Base-by-base conservation (phyloP, 2,888 invertebrate genomes). In the Colletes collaris region DNA sequence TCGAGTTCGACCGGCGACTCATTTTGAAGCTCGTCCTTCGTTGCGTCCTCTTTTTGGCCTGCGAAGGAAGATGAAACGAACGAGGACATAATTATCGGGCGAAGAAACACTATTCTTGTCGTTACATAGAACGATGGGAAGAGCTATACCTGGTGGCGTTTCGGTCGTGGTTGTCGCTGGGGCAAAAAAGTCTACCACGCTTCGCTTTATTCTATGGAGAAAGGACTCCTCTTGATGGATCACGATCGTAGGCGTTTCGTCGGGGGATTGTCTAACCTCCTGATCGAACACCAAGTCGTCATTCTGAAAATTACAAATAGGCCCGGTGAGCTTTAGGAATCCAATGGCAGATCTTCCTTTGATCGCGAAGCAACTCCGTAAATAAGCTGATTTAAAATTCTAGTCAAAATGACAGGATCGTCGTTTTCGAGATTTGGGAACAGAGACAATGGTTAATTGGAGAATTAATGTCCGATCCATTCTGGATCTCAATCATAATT, bases 121-220 rank as follows among this genome's bases (percentile, higher is more conserved):
- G n/a, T n/a, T 3, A 52, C 16, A 19, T 55, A 27, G 11, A 11
- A 10, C 5, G n/a, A 11, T 7, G 7, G 0, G 4, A 50, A 10
- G 10, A 4, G 35, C 35, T 50, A 7, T 81, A 84, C 84, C 85
- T 85, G 58, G 7, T 35, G 71, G 66, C 27, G 75, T 4, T 35
- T 69, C 62, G 2, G 86, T 71, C 6, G 73, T 76, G n/a, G 73
- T 58, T 1, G 63, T 59, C 11, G 40, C 4, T 2, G 69, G 0
- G 2, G n/a, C 0, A 6, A 65, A 72, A 19, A 81, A 82, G 67
- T 86, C 81, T 0, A 81, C 87, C 2, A 90, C 0, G 0, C 88
- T 85, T 73, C 87, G 77, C 53, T 84, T 94, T 87, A 94, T 90
- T 82, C 94, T 93, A 71, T 93, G 93, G 56, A 94, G 86, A 0